Evolutionary conservation across 2,797 vertebrate genomes (phyloP).

Genomic region (Sarcophilus harrisii): DNA sequence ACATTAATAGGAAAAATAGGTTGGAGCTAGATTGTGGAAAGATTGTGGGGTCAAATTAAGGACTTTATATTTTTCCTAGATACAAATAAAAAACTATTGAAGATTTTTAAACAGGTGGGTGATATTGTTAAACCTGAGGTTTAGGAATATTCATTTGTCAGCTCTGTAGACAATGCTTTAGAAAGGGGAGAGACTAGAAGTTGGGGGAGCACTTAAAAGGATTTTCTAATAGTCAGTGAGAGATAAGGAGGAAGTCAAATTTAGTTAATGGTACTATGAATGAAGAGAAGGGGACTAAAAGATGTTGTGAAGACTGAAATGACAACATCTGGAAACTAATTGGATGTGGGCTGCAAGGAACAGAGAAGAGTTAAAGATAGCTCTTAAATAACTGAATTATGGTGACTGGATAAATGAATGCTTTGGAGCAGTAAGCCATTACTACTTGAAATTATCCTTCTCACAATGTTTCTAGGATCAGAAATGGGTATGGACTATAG

Average conservation of each 20-base stretch:
- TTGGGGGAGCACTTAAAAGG: background rate
- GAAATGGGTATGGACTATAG: background rate
- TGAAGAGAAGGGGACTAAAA: background rate
- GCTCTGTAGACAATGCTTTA: background rate
- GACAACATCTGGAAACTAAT: background rate
- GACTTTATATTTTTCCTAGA: conserved; percentile 12
- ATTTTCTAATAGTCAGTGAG: background rate
- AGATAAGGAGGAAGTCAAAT: background rate
- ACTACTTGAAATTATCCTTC: background rate
- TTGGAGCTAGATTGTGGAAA: background rate
- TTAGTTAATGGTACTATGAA: background rate
- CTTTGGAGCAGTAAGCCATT: background rate
- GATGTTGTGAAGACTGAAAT: background rate
- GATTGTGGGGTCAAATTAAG: background rate
- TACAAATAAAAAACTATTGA: background rate
- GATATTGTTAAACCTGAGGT: background rate
- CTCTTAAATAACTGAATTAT: background rate
- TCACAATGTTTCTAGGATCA: background rate
- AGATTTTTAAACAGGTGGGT: background rate
- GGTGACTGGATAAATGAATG: background rate
- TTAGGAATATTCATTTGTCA: background rate
- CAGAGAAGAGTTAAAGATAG: background rate
- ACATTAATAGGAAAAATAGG: background rate
- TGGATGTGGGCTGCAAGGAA: background rate
- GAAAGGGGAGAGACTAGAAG: background rate